Conservation (phyloP, 2,888 invertebrate species). For the Epinotia bilunana region DNA sequence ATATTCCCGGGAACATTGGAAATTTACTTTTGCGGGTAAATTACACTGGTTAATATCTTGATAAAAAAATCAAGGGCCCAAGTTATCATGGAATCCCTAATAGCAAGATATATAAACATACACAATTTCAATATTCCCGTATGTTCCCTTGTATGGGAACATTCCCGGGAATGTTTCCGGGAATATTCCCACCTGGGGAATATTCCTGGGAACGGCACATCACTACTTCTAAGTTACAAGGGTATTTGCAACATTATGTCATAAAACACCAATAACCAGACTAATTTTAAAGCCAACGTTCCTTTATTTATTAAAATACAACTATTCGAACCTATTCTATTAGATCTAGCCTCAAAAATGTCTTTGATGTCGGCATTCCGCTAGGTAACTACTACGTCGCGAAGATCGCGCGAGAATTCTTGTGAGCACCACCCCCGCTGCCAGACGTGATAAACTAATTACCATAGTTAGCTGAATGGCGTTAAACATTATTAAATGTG, state of each 20-base stretch:
- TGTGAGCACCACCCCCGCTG: background rate
- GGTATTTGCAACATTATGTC: background rate
- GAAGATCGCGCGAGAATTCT: background rate
- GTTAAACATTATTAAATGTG: background rate
- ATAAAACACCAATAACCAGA: background rate
- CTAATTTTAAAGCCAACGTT: background rate
- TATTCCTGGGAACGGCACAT: too few relatives aligned
- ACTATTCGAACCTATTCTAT: background rate
- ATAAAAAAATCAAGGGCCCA: too few relatives aligned
- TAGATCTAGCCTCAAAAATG: background rate
- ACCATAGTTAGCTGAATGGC: slow-evolving; percentile 1
- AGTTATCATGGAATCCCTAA: too few relatives aligned
- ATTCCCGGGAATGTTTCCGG: too few relatives aligned
- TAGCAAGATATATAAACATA: too few relatives aligned
- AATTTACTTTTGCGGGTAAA: too few relatives aligned
- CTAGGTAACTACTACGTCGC: background rate
- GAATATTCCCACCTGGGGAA: too few relatives aligned
- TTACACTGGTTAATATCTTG: too few relatives aligned
- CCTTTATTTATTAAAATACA: background rate
- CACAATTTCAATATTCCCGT: too few relatives aligned
- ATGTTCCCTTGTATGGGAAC: too few relatives aligned
- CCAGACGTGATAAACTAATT: background rate
- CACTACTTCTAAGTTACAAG: too few relatives aligned
- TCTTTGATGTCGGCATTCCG: slow-evolving; percentile 6
- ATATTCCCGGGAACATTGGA: too few relatives aligned